phyloP scores from a whole-genome alignment of 2,113 vertebrate species.

The Pelvicachromis taeniatus region DNA sequence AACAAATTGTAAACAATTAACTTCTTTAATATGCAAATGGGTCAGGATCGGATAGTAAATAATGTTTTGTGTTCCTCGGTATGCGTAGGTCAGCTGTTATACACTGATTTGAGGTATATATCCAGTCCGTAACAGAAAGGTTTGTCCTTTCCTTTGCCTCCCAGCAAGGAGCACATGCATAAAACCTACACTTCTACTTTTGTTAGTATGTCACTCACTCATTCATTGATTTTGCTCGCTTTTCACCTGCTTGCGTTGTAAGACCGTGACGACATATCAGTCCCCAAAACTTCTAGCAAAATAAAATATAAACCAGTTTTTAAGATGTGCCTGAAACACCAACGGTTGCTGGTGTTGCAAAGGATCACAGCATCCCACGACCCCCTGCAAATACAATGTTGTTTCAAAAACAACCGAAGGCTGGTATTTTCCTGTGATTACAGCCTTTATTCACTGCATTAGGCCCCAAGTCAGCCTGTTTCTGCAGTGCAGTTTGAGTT shows the following conservation, averaged over 20 bases:
- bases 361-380: accelerated
- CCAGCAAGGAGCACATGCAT: neutral
- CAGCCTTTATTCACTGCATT: neutral
- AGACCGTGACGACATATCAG: neutral
- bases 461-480: neutral
- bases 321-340: neutral
- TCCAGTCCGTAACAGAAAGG: neutral
- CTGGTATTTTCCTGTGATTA: neutral
- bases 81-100: neutral
- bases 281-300: neutral
- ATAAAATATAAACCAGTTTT: neutral
- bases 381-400: accelerated
- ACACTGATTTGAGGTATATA: neutral
- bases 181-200: neutral
- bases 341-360: accelerated
- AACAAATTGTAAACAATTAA: accelerated
- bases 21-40: neutral
- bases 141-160: neutral
- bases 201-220: neutral
- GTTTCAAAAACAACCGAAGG: neutral
- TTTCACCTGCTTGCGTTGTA: neutral
- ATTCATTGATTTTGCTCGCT: neutral
- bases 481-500: neutral
- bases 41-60: neutral
- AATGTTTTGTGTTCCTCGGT: neutral